A percentile compares a stretch with the other conserved stretches of the same genome.
Evolutionary conservation across 2,888 invertebrate genomes (phyloP).

Genomic region (Ferdinandea cuprea): DNA sequence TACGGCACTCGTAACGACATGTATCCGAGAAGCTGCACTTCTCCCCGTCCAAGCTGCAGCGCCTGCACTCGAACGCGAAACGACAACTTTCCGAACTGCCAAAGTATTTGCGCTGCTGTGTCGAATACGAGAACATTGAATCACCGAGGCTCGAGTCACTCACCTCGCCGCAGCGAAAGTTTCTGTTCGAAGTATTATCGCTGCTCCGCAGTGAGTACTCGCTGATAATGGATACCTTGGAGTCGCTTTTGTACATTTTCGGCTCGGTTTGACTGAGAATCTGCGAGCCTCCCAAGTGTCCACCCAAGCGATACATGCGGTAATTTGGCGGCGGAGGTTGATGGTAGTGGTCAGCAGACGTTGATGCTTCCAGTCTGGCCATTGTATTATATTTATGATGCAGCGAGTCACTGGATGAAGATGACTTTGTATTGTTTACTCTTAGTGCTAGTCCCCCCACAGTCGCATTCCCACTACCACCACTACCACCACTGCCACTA

Average conservation of each 20-base stretch:
- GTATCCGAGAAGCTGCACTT: slow-evolving; percentile 83
- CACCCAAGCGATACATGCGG: slow-evolving; percentile 79
- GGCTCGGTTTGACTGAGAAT: slow-evolving; percentile 80
- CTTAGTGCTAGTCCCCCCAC: slow-evolving; percentile 32
- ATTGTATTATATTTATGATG: slow-evolving; percentile 81
- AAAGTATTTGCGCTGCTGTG: slow-evolving; percentile 80
- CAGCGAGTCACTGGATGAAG: slow-evolving; percentile 83
- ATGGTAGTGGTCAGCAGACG: slow-evolving; percentile 76
- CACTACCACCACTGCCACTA: slow-evolving; percentile 11
- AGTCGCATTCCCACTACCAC: slow-evolving; percentile 2
- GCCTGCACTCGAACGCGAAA: slow-evolving; percentile 82
- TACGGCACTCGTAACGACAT: slow-evolving; percentile 82
- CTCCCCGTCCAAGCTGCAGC: slow-evolving; percentile 82
- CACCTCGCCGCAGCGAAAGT: slow-evolving; percentile 78
- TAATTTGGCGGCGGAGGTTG: slow-evolving; percentile 64
- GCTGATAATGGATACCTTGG: slow-evolving; percentile 82
- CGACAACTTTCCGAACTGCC: slow-evolving; percentile 83
- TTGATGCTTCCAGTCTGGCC: slow-evolving; percentile 79
- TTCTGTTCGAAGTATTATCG: slow-evolving; percentile 79
- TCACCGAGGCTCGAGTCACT: slow-evolving; percentile 81
- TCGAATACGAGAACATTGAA: slow-evolving; percentile 79
- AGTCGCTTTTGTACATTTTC: slow-evolving; percentile 83
- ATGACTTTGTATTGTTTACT: slow-evolving; percentile 81
- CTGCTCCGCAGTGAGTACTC: slow-evolving; percentile 82
- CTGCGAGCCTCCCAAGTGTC: slow-evolving; percentile 81